Evolutionary conservation across 2,797 vertebrate genomes (phyloP).

Genomic region (Notolabrus celidotus): DNA sequence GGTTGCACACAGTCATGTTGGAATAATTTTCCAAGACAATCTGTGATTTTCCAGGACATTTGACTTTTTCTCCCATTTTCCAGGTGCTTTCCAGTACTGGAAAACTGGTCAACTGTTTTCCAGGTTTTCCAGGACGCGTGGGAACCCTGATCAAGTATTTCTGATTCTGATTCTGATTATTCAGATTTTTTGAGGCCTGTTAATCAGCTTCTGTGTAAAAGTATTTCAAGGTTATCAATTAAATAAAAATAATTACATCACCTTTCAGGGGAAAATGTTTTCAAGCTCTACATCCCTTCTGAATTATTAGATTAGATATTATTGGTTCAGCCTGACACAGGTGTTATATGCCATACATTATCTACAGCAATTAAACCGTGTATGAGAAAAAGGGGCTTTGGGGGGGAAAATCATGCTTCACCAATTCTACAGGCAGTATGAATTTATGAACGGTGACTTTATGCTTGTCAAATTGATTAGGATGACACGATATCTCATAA

Average conservation of each 20-base stretch:
- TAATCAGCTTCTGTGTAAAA: background rate
- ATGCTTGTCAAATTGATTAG: constrained; percentile 51
- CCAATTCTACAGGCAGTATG: background rate
- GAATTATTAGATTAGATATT: constrained; percentile 21
- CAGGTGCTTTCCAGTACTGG: too few species aligned
- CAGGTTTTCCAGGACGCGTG: too few species aligned
- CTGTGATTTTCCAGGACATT: too few species aligned
- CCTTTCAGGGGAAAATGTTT: background rate
- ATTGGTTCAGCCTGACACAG: constrained; percentile 7
- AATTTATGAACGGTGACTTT: constrained; percentile 41
- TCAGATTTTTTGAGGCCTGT: background rate
- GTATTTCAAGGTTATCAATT: background rate
- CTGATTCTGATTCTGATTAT: background rate
- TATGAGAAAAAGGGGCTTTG: constrained; percentile 16
- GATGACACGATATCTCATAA: constrained; percentile 39
- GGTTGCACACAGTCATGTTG: too few species aligned
- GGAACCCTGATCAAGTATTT: too few species aligned
- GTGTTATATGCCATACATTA: constrained; percentile 21
- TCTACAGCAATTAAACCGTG: constrained; percentile 27
- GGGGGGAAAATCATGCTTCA: background rate
- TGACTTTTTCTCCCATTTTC: too few species aligned
- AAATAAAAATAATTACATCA: background rate
- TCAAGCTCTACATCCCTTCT: constrained; percentile 19
- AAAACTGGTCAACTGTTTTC: too few species aligned
- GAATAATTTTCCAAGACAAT: too few species aligned